A percentile compares a stretch with the other conserved stretches of the same genome.
phyloP scores from a whole-genome alignment of 2,113 vertebrate species.

The Trematocara unimaculatum region DNA sequence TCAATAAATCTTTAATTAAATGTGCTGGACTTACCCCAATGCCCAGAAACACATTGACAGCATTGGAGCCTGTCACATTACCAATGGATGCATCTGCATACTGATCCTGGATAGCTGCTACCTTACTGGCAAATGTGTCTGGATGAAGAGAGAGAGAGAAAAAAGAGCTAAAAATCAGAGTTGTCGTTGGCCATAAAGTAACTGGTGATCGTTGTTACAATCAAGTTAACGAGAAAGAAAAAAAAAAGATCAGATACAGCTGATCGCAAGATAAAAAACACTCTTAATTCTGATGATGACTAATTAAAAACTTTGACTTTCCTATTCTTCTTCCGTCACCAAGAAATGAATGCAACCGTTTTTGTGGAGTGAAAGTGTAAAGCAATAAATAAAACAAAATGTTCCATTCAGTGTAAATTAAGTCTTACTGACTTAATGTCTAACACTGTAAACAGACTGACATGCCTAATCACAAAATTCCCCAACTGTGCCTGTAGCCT shows the following conservation, averaged over 20 bases:
- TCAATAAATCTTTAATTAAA: background rate
- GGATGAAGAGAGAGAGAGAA: constrained; percentile 11
- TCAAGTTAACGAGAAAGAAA: background rate
- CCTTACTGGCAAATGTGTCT: constrained; percentile 99
- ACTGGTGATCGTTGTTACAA: background rate
- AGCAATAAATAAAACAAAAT: background rate
- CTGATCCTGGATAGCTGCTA: constrained; percentile 96
- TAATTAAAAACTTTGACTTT: background rate
- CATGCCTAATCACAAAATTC: background rate
- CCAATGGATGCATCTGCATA: constrained; percentile 97
- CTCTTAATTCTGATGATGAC: background rate
- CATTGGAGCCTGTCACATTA: constrained; percentile 97
- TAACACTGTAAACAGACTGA: background rate
- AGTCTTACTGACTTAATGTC: background rate
- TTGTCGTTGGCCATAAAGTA: background rate
- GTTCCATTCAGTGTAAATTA: background rate
- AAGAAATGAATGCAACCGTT: background rate
- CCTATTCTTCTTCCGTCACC: background rate
- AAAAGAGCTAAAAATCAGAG: background rate
- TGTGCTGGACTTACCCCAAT: constrained; percentile 79
- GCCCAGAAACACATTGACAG: constrained; percentile 97
- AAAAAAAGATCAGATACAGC: background rate
- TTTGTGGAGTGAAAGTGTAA: background rate
- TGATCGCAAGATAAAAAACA: background rate
- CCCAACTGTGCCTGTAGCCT: background rate